These are phyloP conservation scores for Tholera decimalis DNA, from an alignment of 2,888 invertebrate genomes.

Conservation along the genomic window DNA sequence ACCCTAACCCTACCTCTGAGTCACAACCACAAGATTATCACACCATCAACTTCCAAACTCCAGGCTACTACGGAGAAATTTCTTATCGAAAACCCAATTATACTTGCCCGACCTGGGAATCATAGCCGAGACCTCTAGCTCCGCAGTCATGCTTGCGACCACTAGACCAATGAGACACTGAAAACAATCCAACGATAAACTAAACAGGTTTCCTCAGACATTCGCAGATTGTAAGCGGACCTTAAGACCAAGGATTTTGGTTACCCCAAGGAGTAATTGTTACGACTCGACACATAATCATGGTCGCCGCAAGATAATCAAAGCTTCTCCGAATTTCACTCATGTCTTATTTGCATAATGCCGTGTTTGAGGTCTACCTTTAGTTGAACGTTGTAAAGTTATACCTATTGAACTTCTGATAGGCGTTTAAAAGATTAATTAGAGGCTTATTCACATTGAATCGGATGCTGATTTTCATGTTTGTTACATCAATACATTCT, in stretches of 20 bases:
- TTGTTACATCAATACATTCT: no score
- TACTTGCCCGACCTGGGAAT: no score
- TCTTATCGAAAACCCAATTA: no score
- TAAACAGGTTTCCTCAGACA: not conserved
- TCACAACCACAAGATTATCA: no score
- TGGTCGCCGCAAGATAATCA: slow-evolving; percentile 11
- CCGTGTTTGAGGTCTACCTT: not conserved
- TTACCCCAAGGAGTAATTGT: slow-evolving; percentile 29
- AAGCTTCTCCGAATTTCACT: slow-evolving; percentile 3
- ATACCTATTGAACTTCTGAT: not conserved
- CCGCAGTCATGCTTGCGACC: no score
- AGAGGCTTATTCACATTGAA: not conserved
- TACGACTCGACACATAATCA: slow-evolving; percentile 4
- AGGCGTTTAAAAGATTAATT: not conserved
- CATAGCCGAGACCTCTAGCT: no score
- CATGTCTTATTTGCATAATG: slow-evolving; percentile 21
- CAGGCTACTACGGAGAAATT: no score
- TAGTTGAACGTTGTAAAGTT: not conserved
- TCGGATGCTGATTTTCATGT: no score
- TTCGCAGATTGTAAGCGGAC: not conserved
- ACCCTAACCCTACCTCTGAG: no score
- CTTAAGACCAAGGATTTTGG: slow-evolving; percentile 10
- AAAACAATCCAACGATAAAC: no score
- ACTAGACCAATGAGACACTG: no score
- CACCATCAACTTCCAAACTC: no score